Base-by-base conservation (phyloP, 1,140 invertebrate genomes). In the Psix sp. region DNA sequence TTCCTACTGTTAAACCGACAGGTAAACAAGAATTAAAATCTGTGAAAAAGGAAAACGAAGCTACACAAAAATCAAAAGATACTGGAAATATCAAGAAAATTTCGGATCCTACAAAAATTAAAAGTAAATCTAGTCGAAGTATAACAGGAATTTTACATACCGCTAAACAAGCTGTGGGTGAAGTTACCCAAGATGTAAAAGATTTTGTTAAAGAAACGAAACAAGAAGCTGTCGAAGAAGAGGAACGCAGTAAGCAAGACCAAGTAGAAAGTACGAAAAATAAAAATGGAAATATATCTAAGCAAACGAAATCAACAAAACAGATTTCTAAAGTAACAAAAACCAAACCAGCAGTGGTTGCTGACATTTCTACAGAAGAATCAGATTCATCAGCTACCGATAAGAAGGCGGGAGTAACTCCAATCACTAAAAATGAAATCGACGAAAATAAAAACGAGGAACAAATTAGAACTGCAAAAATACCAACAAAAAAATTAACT, bases 81-180 rank as follows among this genome's bases (percentile, higher is more conserved):
- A n/a, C n/a, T n/a, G n/a, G n/a, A n/a, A n/a, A n/a, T n/a, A n/a
- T n/a, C n/a, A 80, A 46, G 35, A 42, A 0, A 80, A 83, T 24
- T 24, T 4, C 21, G 7, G 7, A 24, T 4, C 3, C 3, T 24
- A 7, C 3, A 24, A 24, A 24, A 7, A 24, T 4, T 18, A 79
- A 78, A 0, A 81, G 78, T 33, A 40, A 18, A 13, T 11, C 42
- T 39, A 31, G 60, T 5, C n/a, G n/a, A n/a, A 57, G 71, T 17
- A 48, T 80, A 0, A 74, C 74, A 1, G 77, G 71, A 0, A 76
- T 81, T 14, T 84, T 71, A 16, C 79, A 82, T 43, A 77, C 80
- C 16, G 79, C 81, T 17, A 56, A 67, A 36, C 31, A 51, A 20
- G 33, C 29, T 5, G 29, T 33, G 11, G 39, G 36, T 9, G 43